phyloP scores from a whole-genome alignment of 2,888 invertebrate species.

The Gastracanthus pulcherrimus region DNA sequence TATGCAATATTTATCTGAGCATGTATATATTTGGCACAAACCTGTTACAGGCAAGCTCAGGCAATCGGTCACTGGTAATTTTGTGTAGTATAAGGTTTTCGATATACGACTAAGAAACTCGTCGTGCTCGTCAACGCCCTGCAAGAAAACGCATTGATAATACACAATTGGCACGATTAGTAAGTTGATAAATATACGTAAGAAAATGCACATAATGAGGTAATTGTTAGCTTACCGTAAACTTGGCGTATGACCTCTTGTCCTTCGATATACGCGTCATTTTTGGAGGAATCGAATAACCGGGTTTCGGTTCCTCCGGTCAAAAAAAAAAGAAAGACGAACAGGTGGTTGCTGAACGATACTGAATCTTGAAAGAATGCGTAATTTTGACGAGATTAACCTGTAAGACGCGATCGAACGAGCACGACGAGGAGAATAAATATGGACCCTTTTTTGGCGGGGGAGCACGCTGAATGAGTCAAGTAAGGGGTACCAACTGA shows the following conservation, averaged over 20 bases:
- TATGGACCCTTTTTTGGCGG: not conserved
- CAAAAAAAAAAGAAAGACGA: conserved; percentile 14
- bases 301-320: not conserved
- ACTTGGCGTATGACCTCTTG: conserved; percentile 79
- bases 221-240: conserved; percentile 77
- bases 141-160: conserved; percentile 64
- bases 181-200: not conserved
- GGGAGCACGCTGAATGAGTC: not conserved
- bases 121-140: conserved; percentile 85
- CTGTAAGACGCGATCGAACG: conserved; percentile 16
- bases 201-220: not conserved
- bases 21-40: conserved; percentile 63
- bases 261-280: conserved; percentile 81
- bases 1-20: not conserved
- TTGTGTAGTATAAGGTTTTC: conserved; percentile 93
- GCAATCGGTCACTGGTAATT: conserved; percentile 85
- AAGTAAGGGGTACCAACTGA: not conserved
- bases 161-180: not conserved
- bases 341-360: not conserved
- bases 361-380: conserved; percentile 5
- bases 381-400: conserved; percentile 37
- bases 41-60: conserved; percentile 90
- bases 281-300: conserved; percentile 44
- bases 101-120: conserved; percentile 90
- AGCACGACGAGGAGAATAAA: conserved; percentile 20